These are phyloP conservation scores for Athalia rosae DNA, from an alignment of 2,888 invertebrate genomes.

Conservation along the genomic window DNA sequence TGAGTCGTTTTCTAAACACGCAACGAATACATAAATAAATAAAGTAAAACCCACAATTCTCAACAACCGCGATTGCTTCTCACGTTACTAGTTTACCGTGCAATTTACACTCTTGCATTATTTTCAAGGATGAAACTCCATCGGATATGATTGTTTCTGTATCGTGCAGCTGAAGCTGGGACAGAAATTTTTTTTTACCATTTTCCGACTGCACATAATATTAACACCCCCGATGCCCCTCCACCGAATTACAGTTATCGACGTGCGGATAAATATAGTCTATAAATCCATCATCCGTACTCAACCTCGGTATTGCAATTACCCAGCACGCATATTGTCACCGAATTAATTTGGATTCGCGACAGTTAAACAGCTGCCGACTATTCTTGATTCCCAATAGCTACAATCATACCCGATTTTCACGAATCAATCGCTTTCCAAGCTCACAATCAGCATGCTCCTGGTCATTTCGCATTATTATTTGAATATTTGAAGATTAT, in stretches of 20 bases:
- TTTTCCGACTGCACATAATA: neutral
- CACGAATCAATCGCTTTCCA: too few species aligned
- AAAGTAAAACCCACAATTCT: slow-evolving; percentile 2
- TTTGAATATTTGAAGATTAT: too few species aligned
- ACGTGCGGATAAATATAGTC: slow-evolving; percentile 16
- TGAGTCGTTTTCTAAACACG: slow-evolving; percentile 16
- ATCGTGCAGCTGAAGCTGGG: too few species aligned
- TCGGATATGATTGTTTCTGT: neutral
- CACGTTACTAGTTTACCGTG: neutral
- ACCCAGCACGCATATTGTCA: too few species aligned
- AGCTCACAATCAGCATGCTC: too few species aligned
- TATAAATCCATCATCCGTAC: neutral
- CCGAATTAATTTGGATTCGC: neutral
- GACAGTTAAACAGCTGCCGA: neutral
- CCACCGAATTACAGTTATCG: neutral
- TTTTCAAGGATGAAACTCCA: slow-evolving; percentile 18
- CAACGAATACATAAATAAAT: slow-evolving; percentile 16
- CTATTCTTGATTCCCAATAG: too few species aligned
- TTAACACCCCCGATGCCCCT: neutral
- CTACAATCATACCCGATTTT: too few species aligned
- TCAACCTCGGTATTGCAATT: neutral
- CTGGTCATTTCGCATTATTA: too few species aligned
- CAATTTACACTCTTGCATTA: neutral
- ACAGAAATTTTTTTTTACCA: neutral
- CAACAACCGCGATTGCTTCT: neutral